Evolutionary conservation across 2,888 invertebrate species (phyloP).

Genomic region (Drosophila kambysellisi): DNA sequence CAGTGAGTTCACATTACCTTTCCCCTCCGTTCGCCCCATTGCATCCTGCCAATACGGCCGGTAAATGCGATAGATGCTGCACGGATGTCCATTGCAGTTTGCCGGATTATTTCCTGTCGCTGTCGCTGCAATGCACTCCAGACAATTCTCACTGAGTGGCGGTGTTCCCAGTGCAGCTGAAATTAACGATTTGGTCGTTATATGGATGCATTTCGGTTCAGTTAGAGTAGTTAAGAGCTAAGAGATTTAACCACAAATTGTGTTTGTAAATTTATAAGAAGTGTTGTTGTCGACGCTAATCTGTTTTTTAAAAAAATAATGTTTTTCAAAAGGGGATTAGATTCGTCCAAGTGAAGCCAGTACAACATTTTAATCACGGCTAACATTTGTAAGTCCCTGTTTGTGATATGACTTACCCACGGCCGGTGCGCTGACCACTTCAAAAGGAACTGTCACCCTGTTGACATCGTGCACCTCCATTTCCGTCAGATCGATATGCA

Average conservation of each 20-base stretch:
- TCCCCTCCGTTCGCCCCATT: background rate
- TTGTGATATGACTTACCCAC: slow-evolving; percentile 38
- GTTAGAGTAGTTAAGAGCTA: background rate
- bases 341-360: background rate
- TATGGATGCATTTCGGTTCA: background rate
- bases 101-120: slow-evolving; percentile 57
- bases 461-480: background rate
- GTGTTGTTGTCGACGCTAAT: background rate
- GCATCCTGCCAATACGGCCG: slow-evolving; percentile 77
- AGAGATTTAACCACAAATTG: background rate
- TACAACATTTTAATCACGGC: background rate
- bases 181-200: background rate
- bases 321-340: background rate
- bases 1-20: slow-evolving; percentile 42
- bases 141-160: slow-evolving; percentile 54
- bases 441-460: background rate
- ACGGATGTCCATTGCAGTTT: slow-evolving; percentile 49
- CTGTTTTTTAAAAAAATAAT: background rate
- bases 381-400: background rate
- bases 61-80: slow-evolving; percentile 77
- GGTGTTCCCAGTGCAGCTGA: slow-evolving; percentile 20
- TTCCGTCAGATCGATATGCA: slow-evolving; percentile 41
- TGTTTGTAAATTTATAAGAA: background rate
- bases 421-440: slow-evolving; percentile 29
- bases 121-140: slow-evolving; percentile 75